These are phyloP conservation scores for Chymomyza costata DNA, from an alignment of 1,140 invertebrate species.

Conservation along the genomic window DNA sequence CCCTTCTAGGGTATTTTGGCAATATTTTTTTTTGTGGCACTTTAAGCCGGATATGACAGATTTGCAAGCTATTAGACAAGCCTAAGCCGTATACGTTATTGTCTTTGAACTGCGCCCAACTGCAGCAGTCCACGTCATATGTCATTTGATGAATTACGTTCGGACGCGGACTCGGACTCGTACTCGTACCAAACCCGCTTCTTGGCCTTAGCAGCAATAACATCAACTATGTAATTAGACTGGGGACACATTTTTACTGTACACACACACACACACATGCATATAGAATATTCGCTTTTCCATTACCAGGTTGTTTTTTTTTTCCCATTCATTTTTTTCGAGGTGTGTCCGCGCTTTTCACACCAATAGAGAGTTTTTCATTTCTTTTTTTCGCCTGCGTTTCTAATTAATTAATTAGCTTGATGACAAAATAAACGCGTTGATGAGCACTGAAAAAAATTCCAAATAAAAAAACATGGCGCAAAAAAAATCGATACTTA, in stretches of 20 bases:
- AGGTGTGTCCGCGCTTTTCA: conserved; percentile 62
- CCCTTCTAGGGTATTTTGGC: too few relatives aligned
- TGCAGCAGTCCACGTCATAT: conserved; percentile 60
- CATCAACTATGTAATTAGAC: conserved; percentile 66
- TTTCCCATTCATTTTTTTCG: conserved; percentile 1
- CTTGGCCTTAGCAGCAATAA: conserved; percentile 1
- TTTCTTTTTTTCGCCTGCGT: conserved; percentile 26
- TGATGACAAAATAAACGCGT: conserved; percentile 68
- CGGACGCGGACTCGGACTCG: not conserved
- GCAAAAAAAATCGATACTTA: conserved; percentile 27
- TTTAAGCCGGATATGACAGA: too few relatives aligned
- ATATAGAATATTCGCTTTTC: too few relatives aligned
- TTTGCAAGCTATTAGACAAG: conserved; percentile 4
- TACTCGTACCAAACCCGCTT: conserved; percentile 5
- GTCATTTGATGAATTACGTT: conserved; percentile 63
- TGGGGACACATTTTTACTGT: conserved; percentile 63
- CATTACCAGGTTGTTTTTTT: conserved; percentile 19
- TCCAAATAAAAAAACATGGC: conserved; percentile 9
- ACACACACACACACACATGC: conserved; percentile 29
- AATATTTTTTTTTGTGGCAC: too few relatives aligned
- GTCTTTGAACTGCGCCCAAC: too few relatives aligned
- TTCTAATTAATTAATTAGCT: conserved; percentile 71
- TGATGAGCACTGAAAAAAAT: conserved; percentile 39
- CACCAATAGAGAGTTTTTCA: conserved; percentile 32
- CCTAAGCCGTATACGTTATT: conserved; percentile 38